Evolutionary conservation across 2,797 vertebrate genomes (phyloP), one percentile per base, ranked within the genome.

Genomic region (Vireo griseus): DNA sequence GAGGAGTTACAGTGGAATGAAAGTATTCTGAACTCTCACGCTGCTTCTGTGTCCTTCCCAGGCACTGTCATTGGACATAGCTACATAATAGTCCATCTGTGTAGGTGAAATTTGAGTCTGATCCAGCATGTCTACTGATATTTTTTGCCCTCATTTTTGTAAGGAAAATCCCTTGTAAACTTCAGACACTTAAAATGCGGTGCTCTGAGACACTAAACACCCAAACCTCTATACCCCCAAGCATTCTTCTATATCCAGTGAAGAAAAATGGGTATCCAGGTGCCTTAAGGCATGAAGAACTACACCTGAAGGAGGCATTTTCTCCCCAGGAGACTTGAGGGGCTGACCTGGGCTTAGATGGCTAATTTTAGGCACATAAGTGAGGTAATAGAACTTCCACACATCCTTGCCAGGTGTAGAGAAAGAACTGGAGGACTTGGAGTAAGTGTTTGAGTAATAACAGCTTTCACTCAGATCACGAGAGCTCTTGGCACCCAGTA

Each of bases 401-500:
- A 11, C 3, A 2, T 65, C 18, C 25, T 28, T 93, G 14, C 47
- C 45, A 57, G 44, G 40, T 24, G 9, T n/a, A 59, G 25, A 82
- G 51, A 85, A 45, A 52, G 15, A 11, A 82, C 28, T 92, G 31
- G 25, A 44, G 11, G 28, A 61, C 31, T 19, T 3, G 0, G 39
- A 59, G 35, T 48, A 75, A 33, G 83, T 25, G 21, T 48, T 80
- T 13, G 42, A 77, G 52, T 47, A 35, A 35, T 89, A 82, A 37
- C 48, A 67, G 45, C 48, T 82, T 94, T 58, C n/a, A 28, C 25
- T 57, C 50, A 40, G 29, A 85, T 93, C 67, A 89, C 3, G 16
- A 91, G 65, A 91, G 26, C 21, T 89, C 78, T 82, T 95, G 95
- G 91, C 78, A 90, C 26, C 4, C n/a, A 92, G 57, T 88, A 80